These are phyloP conservation scores for Nyctibius grandis DNA, from an alignment of 2,797 vertebrate genomes.

Conservation along the genomic window DNA sequence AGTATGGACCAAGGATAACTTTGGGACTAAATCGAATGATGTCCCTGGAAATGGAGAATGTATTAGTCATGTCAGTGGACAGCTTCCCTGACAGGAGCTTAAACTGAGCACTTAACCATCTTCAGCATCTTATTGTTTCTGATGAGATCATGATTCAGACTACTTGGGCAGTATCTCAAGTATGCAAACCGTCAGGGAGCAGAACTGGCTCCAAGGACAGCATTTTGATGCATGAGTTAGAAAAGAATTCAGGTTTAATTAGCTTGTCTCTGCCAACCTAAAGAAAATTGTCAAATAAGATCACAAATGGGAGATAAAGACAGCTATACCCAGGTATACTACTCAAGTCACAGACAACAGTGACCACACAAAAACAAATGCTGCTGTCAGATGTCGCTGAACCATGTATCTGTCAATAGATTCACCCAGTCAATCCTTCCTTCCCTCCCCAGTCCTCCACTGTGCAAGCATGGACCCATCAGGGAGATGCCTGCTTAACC, in stretches of 20 bases:
- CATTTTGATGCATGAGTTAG: background rate
- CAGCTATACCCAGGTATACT: no score
- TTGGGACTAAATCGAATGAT: background rate
- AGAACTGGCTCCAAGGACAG: background rate
- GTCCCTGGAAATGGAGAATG: background rate
- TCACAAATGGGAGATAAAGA: background rate
- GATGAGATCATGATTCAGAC: background rate
- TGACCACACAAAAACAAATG: background rate
- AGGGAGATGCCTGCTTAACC: background rate
- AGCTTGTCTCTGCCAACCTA: background rate
- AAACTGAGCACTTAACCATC: background rate
- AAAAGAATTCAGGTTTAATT: background rate
- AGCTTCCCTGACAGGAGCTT: background rate
- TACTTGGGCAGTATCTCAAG: background rate
- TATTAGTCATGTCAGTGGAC: background rate
- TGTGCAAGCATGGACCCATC: background rate
- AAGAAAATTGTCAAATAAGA: background rate
- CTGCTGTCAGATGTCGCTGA: background rate
- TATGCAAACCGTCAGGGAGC: background rate
- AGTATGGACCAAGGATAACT: background rate
- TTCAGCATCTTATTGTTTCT: background rate
- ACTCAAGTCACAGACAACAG: background rate
- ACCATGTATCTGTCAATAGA: background rate
- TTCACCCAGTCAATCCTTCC: no score
- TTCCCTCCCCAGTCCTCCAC: background rate